Evolutionary conservation across 2,888 invertebrate genomes (phyloP).

Genomic region (Dione juno): DNA sequence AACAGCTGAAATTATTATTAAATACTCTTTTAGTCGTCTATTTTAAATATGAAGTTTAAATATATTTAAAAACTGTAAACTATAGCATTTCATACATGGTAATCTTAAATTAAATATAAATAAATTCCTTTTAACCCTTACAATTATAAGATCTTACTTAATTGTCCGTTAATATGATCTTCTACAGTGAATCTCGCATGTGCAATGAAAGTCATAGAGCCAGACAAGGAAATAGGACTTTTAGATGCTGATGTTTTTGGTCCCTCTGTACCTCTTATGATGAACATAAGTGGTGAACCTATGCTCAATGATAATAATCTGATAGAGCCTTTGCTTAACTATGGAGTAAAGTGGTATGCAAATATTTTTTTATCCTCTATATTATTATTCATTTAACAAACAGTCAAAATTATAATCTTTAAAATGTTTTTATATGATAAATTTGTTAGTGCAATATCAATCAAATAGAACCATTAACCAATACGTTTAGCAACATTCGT

Average conservation of each 20-base stretch:
- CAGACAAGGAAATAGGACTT: conserved; percentile 89
- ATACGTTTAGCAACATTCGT: too few species aligned
- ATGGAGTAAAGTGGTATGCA: conserved; percentile 94
- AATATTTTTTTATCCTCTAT: not conserved
- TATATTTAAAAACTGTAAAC: too few species aligned
- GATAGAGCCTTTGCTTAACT: conserved; percentile 94
- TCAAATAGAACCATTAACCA: too few species aligned
- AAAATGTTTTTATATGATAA: not conserved
- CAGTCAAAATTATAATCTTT: not conserved
- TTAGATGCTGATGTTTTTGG: conserved; percentile 98
- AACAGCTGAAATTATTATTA: too few species aligned
- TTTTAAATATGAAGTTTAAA: too few species aligned
- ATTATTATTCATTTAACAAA: not conserved
- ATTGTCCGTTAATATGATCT: too few species aligned
- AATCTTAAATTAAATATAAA: too few species aligned
- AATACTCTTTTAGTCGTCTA: too few species aligned
- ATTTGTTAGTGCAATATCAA: too few species aligned
- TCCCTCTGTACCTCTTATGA: conserved; percentile 96
- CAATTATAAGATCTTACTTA: too few species aligned
- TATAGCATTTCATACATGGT: too few species aligned
- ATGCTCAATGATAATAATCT: conserved; percentile 89
- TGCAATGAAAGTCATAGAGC: conserved; percentile 87
- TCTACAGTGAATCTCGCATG: conserved; percentile 91
- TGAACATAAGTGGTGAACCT: conserved; percentile 94
- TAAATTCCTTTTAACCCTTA: too few species aligned